Percentiles rank a stretch among this genome's conserved stretches.
Conservation (phyloP, 2,113 vertebrate genomes). For the Xiphias gladius region DNA sequence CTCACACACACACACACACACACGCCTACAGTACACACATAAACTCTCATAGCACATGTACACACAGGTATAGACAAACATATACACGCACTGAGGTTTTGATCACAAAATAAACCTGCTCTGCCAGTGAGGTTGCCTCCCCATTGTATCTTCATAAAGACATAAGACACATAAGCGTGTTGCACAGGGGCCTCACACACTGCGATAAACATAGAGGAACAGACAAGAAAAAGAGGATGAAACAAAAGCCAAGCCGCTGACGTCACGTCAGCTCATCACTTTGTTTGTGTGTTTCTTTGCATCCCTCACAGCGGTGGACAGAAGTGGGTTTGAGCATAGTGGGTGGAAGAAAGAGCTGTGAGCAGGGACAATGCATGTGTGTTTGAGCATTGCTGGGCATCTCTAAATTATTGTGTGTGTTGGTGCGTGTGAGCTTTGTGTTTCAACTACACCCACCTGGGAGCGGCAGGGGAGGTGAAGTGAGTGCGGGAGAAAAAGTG, state of each 20-base stretch:
- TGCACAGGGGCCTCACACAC: constrained; percentile 56
- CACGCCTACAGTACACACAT: constrained; percentile 5
- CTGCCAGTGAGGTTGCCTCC: constrained; percentile 70
- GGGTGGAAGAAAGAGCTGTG: constrained; percentile 53
- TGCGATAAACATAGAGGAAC: constrained; percentile 57
- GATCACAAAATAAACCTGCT: constrained; percentile 70
- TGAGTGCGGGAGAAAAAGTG: constrained; percentile 5
- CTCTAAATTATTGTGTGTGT: not conserved
- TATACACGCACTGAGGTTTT: constrained; percentile 50
- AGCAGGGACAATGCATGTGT: not conserved
- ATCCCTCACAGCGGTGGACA: constrained; percentile 62
- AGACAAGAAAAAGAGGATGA: constrained; percentile 62
- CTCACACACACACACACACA: constrained; percentile 5
- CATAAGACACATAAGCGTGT: constrained; percentile 13
- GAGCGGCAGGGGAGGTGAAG: not conserved
- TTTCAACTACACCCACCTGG: not conserved
- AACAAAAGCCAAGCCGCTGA: constrained; percentile 64
- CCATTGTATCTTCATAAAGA: constrained; percentile 55
- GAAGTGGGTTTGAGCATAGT: constrained; percentile 45
- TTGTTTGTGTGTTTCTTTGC: constrained; percentile 66
- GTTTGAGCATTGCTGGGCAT: not conserved
- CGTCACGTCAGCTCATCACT: constrained; percentile 69
- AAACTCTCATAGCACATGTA: not conserved
- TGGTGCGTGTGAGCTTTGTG: constrained; percentile 7
- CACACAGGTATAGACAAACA: constrained; percentile 1